Percentiles rank a stretch among this genome's conserved stretches.
Evolutionary conservation across 2,888 invertebrate genomes (phyloP).

Genomic region (Neoitamus cyanurus): DNA sequence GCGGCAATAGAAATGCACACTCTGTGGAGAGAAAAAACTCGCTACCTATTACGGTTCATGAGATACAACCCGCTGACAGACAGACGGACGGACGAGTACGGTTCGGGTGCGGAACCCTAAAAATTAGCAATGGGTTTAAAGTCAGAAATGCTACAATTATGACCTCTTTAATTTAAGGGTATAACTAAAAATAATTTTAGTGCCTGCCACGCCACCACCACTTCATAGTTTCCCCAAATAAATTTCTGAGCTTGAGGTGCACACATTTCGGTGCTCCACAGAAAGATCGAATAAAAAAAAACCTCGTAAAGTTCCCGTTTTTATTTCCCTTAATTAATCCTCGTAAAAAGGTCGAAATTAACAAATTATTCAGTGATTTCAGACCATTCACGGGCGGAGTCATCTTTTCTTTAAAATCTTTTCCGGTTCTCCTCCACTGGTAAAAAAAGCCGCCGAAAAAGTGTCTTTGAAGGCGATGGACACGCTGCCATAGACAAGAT

Average conservation of each 20-base stretch:
- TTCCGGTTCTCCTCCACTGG: slow-evolving; percentile 6
- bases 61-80: too few relatives aligned
- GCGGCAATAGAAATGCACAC: too few relatives aligned
- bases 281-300: background rate
- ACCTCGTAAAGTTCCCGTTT: background rate
- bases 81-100: too few relatives aligned
- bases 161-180: too few relatives aligned
- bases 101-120: too few relatives aligned
- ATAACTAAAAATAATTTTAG: too few relatives aligned
- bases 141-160: too few relatives aligned
- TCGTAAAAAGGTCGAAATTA: background rate
- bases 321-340: background rate
- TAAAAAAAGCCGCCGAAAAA: background rate
- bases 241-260: background rate
- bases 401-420: background rate
- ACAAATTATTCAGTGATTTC: slow-evolving; percentile 35
- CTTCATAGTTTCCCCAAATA: background rate
- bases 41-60: too few relatives aligned
- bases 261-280: background rate
- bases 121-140: too few relatives aligned
- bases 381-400: background rate
- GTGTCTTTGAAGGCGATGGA: background rate
- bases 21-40: too few relatives aligned
- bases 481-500: background rate
- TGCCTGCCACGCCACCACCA: too few relatives aligned